A percentile compares a stretch with the other conserved stretches of the same genome.
Conservation (phyloP, 2,888 invertebrate genomes). For the Asteroscopus sphinx region DNA sequence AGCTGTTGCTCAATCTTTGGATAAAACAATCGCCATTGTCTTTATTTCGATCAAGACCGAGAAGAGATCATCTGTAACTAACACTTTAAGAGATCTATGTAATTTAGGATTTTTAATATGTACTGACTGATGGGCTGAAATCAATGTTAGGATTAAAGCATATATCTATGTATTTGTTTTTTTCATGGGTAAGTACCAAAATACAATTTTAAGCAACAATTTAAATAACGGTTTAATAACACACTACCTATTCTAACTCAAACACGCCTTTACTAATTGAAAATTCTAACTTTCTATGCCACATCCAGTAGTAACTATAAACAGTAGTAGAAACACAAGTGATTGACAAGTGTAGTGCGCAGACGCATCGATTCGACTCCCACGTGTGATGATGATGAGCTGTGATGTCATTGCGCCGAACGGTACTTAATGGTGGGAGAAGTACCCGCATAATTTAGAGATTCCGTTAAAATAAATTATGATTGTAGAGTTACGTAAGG, state of each 20-base stretch:
- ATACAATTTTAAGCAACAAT: too few relatives aligned
- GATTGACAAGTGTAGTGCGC: conserved; percentile 63
- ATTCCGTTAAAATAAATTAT: conserved; percentile 48
- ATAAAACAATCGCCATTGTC: conserved; percentile 49
- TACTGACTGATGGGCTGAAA: too few relatives aligned
- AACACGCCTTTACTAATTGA: neutral
- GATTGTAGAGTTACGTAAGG: conserved; percentile 34
- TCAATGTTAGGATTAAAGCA: too few relatives aligned
- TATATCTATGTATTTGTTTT: too few relatives aligned
- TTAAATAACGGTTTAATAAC: too few relatives aligned
- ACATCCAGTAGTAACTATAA: conserved; percentile 35
- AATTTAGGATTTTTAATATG: too few relatives aligned
- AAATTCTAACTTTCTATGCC: neutral
- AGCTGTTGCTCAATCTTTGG: conserved; percentile 32
- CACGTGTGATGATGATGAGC: conserved; percentile 37
- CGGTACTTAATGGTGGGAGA: conserved; percentile 58
- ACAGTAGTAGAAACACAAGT: conserved; percentile 44
- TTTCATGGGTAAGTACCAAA: too few relatives aligned
- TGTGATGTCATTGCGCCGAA: conserved; percentile 64
- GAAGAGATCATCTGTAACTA: neutral
- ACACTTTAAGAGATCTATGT: too few relatives aligned
- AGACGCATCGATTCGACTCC: conserved; percentile 47
- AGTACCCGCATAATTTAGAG: conserved; percentile 44
- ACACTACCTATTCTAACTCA: too few relatives aligned
- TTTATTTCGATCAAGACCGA: conserved; percentile 29